Base-by-base conservation (phyloP, 2,797 vertebrate species). In the Poeciliopsis gracilis region DNA sequence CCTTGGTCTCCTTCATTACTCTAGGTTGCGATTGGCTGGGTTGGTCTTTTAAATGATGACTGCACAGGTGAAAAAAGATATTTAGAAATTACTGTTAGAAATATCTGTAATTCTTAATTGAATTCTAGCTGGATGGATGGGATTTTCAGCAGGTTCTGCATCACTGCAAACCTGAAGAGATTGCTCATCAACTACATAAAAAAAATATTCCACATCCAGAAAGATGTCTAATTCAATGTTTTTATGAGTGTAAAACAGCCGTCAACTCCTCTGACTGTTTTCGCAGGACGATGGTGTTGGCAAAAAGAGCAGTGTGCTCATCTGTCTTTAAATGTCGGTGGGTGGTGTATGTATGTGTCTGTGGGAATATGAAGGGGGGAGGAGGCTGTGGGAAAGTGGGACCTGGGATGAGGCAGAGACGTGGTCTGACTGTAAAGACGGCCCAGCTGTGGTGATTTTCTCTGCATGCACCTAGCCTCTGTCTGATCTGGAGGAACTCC, bases 401-500 rank as follows among this genome's bases (percentile, higher is more conserved):
- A 85, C 67, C 77, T 86, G 83, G 28, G 86, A 89, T 91, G 75
- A 59, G 11, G 76, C 82, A 72, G 78, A 67, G 82, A 82, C 75
- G 74, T 91, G 91, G 79, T 49, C 67, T 82, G 84, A 84, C 81
- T 88, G 82, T 67, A 38, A 84, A 91, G 77, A 75, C 53, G 51
- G 25, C 70, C 4, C 18, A 36, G 61, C 20, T 38, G 61, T 36
- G 18, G 16, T 69, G 38, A 5, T 67, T 45, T 43, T 45, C 23
- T 25, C 11, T 69, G 67, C 67, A 43, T 70, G 41, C 41, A 45
- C 23, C 38, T 23, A 70, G 12, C 41, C 9, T 66, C 61, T 75
- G 83, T 90, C 86, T 78, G 87, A 91, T 90, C 76, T 55, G 67
- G 73, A 86, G 87, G 85, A 86, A 88, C 80, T 81, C 88, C 80